Conservation (phyloP, 2,888 invertebrate species). For the Machimus rusticus region DNA sequence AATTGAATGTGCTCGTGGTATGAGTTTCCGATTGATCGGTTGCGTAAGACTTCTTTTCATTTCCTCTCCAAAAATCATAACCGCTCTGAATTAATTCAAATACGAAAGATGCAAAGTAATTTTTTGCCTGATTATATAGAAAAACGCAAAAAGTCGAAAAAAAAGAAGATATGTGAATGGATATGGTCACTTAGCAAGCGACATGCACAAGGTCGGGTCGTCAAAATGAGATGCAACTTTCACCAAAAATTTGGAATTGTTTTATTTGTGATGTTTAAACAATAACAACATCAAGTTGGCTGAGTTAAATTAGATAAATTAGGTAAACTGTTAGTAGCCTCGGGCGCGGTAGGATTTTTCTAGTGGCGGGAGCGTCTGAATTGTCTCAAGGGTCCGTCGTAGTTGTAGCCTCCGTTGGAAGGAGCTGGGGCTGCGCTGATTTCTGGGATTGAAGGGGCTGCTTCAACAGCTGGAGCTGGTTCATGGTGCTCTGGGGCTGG, state of each 20-base stretch:
- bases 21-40: not conserved
- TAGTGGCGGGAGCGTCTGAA: not conserved
- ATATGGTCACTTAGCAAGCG: not conserved
- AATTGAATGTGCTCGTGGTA: not conserved
- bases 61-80: not conserved
- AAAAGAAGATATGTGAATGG: not conserved
- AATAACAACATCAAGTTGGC: constrained; percentile 17
- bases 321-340: not conserved
- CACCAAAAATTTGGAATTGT: constrained; percentile 6
- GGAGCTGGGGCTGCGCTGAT: not conserved
- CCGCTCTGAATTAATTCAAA: not conserved
- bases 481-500: not conserved
- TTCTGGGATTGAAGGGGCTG: not conserved
- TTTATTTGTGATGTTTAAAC: constrained; percentile 8
- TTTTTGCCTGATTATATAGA: not conserved
- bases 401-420: not conserved
- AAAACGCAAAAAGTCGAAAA: not conserved
- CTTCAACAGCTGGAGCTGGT: not conserved
- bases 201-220: not conserved
- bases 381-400: not conserved
- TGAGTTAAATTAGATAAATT: constrained; percentile 1
- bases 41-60: not conserved
- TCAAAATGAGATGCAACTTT: constrained; percentile 12
- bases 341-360: not conserved
- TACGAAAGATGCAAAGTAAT: not conserved